phyloP scores from a whole-genome alignment of 2,888 invertebrate genomes.

The Rhagonycha lutea region DNA sequence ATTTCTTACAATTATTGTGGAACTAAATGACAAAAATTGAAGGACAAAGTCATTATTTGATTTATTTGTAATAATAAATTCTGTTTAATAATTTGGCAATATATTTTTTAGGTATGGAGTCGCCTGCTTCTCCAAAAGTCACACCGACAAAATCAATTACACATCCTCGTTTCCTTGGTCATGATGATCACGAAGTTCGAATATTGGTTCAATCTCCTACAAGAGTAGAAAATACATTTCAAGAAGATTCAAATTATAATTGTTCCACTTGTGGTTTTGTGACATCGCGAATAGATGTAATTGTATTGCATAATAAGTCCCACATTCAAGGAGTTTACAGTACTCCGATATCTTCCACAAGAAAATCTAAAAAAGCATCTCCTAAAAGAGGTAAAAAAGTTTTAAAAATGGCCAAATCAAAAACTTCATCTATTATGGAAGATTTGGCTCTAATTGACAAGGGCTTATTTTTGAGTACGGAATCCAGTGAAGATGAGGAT shows the following conservation, averaged over 20 bases:
- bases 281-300: conserved; percentile 71
- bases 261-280: conserved; percentile 56
- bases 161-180: conserved; percentile 57
- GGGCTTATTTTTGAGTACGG: conserved; percentile 34
- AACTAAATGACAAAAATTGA: too few species aligned
- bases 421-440: conserved; percentile 41
- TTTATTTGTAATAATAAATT: background rate
- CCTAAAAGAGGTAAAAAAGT: conserved; percentile 32
- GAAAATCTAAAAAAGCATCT: conserved; percentile 38
- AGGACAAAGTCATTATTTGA: background rate
- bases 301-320: conserved; percentile 73
- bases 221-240: conserved; percentile 37
- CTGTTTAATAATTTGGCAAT: background rate
- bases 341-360: conserved; percentile 39
- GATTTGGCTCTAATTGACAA: conserved; percentile 40
- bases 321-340: conserved; percentile 60
- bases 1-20: too few species aligned
- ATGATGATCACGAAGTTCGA: conserved; percentile 63
- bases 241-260: conserved; percentile 32
- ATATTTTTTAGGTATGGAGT: background rate
- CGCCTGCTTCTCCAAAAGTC: background rate
- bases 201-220: conserved; percentile 65
- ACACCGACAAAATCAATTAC: conserved; percentile 45
- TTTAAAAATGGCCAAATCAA: conserved; percentile 33
- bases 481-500: conserved; percentile 31